Base-by-base conservation (phyloP, 2,888 invertebrate genomes). In the Steinernema scapterisci region DNA sequence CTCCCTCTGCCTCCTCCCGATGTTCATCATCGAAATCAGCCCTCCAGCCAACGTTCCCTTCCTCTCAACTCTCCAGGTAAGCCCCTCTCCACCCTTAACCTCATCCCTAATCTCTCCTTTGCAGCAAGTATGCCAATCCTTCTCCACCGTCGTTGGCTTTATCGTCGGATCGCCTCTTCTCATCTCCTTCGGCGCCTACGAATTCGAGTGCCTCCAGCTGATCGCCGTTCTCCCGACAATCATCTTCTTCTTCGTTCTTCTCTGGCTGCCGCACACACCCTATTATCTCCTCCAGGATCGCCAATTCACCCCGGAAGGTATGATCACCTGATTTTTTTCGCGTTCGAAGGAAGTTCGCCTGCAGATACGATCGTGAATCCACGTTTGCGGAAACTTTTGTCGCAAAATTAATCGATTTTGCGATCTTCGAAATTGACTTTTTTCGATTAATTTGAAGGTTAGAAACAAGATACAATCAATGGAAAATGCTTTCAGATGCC, bases 61-160 rank as follows among this genome's bases (percentile, higher is more conserved):
- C 43, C 75, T 86, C 43, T 83, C 81, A 19, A 81, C 83, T 7
- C 80, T 86, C 44, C 85, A 85, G 76, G 85, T 82, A 74, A 51
- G 19, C n/a, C 19, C 7, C 16, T 11, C n/a, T 31, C 45, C 25
- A 72, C 45, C 21, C 52, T 73, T 56, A 73, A 11, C 23, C 23
- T 73, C 31, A 78, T 0, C 13, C n/a, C 25, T 1, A 48, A 16
- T 27, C 63, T 23, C 7, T 5, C 11, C 5, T 16, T 77, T 83
- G 70, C 74, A 86, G 84, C 85, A 86, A 82, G 83, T 85, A 0
- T 83, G 82, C 7, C 85, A 86, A 75, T 84, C 86, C 0, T 74
- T 83, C 0, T 81, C 82, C n/a, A 86, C 86, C 2, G 76, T 86
- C 16, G 76, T 85, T 38, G 86, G 85, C 6, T 76, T 86, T n/a